Percentiles rank a stretch among this genome's conserved stretches.
Evolutionary conservation across 2,888 invertebrate species (phyloP).

Genomic region (Odontomyia ornata): DNA sequence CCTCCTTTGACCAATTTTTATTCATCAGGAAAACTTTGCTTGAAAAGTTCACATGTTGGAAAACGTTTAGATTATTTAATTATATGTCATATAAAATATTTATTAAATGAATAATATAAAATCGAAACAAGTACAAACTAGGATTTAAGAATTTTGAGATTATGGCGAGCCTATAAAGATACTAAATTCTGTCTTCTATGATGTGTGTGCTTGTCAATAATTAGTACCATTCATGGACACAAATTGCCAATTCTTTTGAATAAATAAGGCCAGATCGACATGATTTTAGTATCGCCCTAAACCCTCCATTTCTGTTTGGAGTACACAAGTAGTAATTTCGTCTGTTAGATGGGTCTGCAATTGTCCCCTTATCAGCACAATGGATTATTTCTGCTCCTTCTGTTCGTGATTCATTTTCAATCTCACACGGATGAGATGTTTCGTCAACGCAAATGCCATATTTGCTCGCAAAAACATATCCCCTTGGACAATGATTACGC

Average conservation of each 20-base stretch:
- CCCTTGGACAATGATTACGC: slow-evolving; percentile 12
- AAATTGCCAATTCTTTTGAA: slow-evolving; percentile 40
- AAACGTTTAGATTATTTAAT: too few species aligned
- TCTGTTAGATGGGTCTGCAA: slow-evolving; percentile 23
- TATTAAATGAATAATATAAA: too few species aligned
- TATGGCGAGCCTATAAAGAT: too few species aligned
- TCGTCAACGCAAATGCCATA: slow-evolving; percentile 37
- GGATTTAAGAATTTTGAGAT: too few species aligned
- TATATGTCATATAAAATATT: too few species aligned
- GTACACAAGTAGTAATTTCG: slow-evolving; percentile 30
- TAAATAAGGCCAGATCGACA: slow-evolving; percentile 32
- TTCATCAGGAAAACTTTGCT: too few species aligned
- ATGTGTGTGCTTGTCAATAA: not conserved
- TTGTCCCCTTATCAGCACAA: slow-evolving; percentile 18
- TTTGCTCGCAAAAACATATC: slow-evolving; percentile 29
- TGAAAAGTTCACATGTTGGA: too few species aligned
- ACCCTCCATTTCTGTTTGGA: slow-evolving; percentile 3
- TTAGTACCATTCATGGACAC: slow-evolving; percentile 37
- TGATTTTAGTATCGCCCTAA: not conserved
- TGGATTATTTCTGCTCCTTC: not conserved
- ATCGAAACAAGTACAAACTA: too few species aligned
- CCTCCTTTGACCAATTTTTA: too few species aligned
- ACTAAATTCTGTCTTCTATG: not conserved
- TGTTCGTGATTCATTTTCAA: not conserved
- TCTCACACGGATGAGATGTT: slow-evolving; percentile 9